These are phyloP conservation scores for Nemapogon koenigi DNA, from an alignment of 2,888 invertebrate species.

Conservation along the genomic window DNA sequence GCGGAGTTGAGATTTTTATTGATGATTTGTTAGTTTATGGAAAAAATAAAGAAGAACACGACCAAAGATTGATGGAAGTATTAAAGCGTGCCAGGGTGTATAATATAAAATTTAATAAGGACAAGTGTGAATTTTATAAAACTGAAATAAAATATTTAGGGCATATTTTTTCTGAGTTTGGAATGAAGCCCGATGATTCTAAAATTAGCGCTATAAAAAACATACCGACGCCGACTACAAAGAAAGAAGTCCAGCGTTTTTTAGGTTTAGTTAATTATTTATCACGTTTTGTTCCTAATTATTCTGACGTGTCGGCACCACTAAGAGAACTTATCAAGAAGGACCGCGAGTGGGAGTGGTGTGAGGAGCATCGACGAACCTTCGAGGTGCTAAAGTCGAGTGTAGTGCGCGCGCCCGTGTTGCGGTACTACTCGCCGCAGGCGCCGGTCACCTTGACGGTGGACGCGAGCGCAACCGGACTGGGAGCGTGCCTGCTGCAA, in stretches of 20 bases:
- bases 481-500: conserved; percentile 14
- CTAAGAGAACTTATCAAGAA: conserved; percentile 11
- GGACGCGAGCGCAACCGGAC: conserved; percentile 11
- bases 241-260: too few relatives aligned
- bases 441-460: conserved; percentile 13
- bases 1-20: conserved; percentile 11
- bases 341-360: conserved; percentile 11
- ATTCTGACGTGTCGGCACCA: conserved; percentile 4
- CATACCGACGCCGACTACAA: too few relatives aligned
- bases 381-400: conserved; percentile 8
- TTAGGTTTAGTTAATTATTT: conserved; percentile 11
- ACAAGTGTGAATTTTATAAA: not conserved
- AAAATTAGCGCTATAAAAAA: too few relatives aligned
- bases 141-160: too few relatives aligned
- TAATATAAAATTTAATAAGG: conserved; percentile 10
- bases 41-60: conserved; percentile 12
- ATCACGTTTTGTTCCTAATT: conserved; percentile 11
- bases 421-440: conserved; percentile 10
- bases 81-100: conserved; percentile 2
- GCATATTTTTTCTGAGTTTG: too few relatives aligned
- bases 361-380: conserved; percentile 1
- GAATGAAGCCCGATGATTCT: too few relatives aligned
- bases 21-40: conserved; percentile 12
- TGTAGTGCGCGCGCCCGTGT: conserved; percentile 9
- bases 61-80: conserved; percentile 11